Percentiles rank a stretch among this genome's conserved stretches.
These are phyloP conservation scores for Phrixothrix hirtus DNA, from an alignment of 2,888 invertebrate species.

Conservation along the genomic window DNA sequence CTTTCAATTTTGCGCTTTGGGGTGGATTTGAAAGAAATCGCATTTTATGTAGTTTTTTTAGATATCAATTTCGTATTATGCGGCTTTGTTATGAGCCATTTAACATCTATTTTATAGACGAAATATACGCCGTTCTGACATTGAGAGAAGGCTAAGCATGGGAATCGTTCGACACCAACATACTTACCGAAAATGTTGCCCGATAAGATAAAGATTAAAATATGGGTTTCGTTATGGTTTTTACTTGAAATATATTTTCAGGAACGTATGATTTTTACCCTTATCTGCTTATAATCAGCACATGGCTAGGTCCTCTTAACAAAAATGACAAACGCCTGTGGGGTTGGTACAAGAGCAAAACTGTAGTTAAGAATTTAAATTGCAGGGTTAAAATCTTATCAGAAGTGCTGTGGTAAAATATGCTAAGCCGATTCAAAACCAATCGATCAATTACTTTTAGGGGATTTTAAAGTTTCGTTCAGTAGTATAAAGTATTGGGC, in stretches of 20 bases:
- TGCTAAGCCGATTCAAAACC: not conserved
- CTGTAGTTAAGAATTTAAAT: slow-evolving; percentile 7
- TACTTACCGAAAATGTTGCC: slow-evolving; percentile 23
- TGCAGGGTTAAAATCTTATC: slow-evolving; percentile 6
- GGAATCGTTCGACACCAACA: slow-evolving; percentile 13
- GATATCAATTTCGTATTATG: slow-evolving; percentile 54
- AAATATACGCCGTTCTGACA: slow-evolving; percentile 14
- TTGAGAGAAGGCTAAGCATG: slow-evolving; percentile 10
- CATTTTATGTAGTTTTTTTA: slow-evolving; percentile 42
- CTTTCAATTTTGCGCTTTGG: slow-evolving; percentile 52
- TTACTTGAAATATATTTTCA: slow-evolving; percentile 19
- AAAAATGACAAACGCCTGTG: slow-evolving; percentile 8
- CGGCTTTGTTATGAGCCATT: slow-evolving; percentile 55
- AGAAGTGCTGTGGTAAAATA: not conserved
- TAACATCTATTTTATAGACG: slow-evolving; percentile 52
- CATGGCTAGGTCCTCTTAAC: slow-evolving; percentile 14
- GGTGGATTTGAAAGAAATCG: slow-evolving; percentile 46
- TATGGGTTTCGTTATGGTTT: slow-evolving; percentile 26
- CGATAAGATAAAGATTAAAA: slow-evolving; percentile 35
- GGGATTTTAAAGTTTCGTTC: slow-evolving; percentile 5
- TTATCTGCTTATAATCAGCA: slow-evolving; percentile 23
- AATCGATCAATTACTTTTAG: slow-evolving; percentile 15
- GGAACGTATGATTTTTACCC: slow-evolving; percentile 14
- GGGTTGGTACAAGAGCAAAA: slow-evolving; percentile 6
- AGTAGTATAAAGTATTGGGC: slow-evolving; percentile 1